A percentile compares a stretch with the other conserved stretches of the same genome.
Evolutionary conservation across 2,797 vertebrate species (phyloP).

Genomic region (Bradypus variegatus): DNA sequence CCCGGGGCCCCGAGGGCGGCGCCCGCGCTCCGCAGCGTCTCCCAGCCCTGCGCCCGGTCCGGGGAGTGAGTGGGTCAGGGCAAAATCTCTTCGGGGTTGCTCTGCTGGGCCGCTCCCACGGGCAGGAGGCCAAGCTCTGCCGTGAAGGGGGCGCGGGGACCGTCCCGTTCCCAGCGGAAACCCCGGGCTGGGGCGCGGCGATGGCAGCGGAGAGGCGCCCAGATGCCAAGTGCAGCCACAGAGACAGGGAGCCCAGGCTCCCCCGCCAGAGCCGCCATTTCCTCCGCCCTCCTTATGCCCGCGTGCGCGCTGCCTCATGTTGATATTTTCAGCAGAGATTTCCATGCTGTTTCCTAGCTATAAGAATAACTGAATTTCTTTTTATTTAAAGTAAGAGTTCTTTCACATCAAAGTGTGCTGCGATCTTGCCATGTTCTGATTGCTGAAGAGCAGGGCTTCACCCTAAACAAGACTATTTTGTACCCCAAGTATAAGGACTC

Average conservation of each 20-base stretch:
- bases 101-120: conserved; percentile 65
- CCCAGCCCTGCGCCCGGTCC: conserved; percentile 66
- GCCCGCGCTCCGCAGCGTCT: no score
- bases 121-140: conserved; percentile 36
- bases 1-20: no score
- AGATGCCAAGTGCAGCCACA: no score
- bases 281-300: conserved; percentile 65
- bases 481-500: not conserved
- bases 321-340: not conserved
- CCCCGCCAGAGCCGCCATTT: conserved; percentile 63
- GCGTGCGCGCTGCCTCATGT: conserved; percentile 62
- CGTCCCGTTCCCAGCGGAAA: not conserved
- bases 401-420: not conserved
- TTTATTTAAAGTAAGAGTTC: not conserved
- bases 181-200: conserved; percentile 1
- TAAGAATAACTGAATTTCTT: not conserved
- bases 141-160: conserved; percentile 13
- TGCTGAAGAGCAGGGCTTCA: not conserved
- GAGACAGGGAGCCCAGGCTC: conserved; percentile 46
- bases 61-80: conserved; percentile 66
- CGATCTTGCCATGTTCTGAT: not conserved
- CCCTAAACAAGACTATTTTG: not conserved
- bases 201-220: no score
- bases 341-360: not conserved
- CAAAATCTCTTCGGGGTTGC: conserved; percentile 69